Evolutionary conservation across 2,888 invertebrate genomes (phyloP), one percentile per base, ranked within the genome.

Genomic region (Anthophora plumipes): DNA sequence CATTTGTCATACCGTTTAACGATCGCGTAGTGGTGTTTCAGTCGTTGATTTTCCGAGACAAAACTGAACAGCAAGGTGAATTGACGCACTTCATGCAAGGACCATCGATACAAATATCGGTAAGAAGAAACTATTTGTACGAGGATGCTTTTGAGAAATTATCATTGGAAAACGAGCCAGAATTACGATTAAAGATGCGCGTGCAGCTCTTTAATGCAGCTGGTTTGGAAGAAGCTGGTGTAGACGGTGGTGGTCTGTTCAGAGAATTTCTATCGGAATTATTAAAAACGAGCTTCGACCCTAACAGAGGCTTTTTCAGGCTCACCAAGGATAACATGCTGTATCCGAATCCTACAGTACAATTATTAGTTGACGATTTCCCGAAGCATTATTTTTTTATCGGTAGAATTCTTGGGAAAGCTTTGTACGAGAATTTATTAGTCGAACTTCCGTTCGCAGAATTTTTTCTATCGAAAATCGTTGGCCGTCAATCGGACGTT

Each of bases 121-220:
- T 98, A 9, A 94, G 98, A 76, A 95, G 99, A 73, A 97, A 97
- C 85, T 98, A 98, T 94, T 95, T 99, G n/a, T 99, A 99, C 92
- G 99, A 99, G 94, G 99, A 99, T 94, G 98, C 99, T 0, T 99
- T 98, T 92, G 98, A 98, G 69, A 98, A 98, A 93, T 95, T 99
- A 6, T 97, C 98, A 1, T 95, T 96, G 2, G 97, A 97, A 89
- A 98, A 98, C 94, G 98, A 98, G 91, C 97, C 98, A 0, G 98
- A 98, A 92, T 93, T 99, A 89, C 96, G 97, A 83, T 94, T 97
- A 78, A 97, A 97, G 90, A 96, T 99, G 92, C 95, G 98, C 61
- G 97, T 99, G 5, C 98, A 98, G 90, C 94, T 99, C 86, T 96
- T 98, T 59, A 99, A 99, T 90, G 96, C 96, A 75, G 97, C 97